Evolutionary conservation across 2,797 vertebrate species (phyloP), one percentile per base, ranked within the genome.

Genomic region (Lagodon rhomboides): DNA sequence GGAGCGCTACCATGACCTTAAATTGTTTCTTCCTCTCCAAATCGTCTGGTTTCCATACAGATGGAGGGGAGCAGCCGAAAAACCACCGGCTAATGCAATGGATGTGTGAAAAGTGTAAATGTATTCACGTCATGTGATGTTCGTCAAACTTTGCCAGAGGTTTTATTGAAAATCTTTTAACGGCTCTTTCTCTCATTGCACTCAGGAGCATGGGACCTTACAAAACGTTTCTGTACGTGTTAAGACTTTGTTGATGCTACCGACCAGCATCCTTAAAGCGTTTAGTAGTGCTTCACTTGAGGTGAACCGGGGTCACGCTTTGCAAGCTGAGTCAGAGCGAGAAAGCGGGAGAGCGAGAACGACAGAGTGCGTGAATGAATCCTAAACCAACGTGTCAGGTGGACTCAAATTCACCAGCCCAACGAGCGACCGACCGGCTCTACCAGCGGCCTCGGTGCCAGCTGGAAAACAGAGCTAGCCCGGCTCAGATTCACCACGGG

Each of bases 401-500:
- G 83, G 82, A 76, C 84, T 92, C 85, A 88, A 84, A 88, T 80
- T 84, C 89, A 86, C 84, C 66, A 78, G 72, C 79, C 70, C 73
- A 54, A 83, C 46, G 27, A 87, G 72, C 68, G 58, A 89, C 86
- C 84, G 41, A 79, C 68, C 70, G 64, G 68, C 84, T 85, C 76
- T 77, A 83, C 87, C 83, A 73, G 75, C 27, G 15, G 72, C 82
- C 76, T 44, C 69, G 0, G 62, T 88, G 91, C 91, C 92, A 93
- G 86, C 81, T 92, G 90, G 90, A 89, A 89, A 89, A 85, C 65
- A 64, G 80, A 83, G 82, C 83, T 16, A 41, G 86, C 75, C 67
- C 72, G 44, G 89, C 90, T 92, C 93, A 77, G 88, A 88, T 90
- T 92, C 88, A 89, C 90, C 68, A 75, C 59, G 55, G 83, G 84